Evolutionary conservation across 2,797 vertebrate species (phyloP).

Genomic region (Limnodromus scolopaceus): DNA sequence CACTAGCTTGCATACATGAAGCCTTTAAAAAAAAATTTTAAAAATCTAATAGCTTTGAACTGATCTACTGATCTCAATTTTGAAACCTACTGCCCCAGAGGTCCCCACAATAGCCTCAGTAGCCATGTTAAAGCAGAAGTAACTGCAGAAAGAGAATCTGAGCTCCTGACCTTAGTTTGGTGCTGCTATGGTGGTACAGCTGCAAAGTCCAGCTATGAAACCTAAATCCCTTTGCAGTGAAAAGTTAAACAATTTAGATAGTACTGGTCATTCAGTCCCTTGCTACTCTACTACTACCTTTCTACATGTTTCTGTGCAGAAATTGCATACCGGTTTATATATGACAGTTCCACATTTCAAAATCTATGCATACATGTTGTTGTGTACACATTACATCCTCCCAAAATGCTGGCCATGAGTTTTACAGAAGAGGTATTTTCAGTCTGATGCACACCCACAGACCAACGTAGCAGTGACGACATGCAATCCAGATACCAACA

Average conservation of each 20-base stretch:
- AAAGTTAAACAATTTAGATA: background rate
- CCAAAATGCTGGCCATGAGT: background rate
- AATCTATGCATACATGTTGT: accelerated
- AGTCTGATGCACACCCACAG: background rate
- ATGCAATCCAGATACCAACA: background rate
- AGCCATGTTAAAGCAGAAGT: accelerated
- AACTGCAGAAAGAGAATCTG: background rate
- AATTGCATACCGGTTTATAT: background rate
- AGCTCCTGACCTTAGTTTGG: background rate
- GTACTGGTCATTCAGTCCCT: background rate
- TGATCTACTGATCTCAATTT: background rate
- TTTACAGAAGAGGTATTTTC: background rate
- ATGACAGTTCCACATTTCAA: background rate
- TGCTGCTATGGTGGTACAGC: background rate
- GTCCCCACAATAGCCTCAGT: background rate
- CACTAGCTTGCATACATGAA: accelerated
- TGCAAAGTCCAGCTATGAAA: background rate
- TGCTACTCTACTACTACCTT: background rate
- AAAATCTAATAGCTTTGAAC: background rate
- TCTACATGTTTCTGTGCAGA: background rate
- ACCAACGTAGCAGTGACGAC: background rate
- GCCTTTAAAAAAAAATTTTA: background rate
- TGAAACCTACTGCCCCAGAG: background rate
- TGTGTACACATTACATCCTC: background rate
- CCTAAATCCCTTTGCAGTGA: background rate